phyloP scores from a whole-genome alignment of 2,888 invertebrate genomes.

The Drosophila demipolita region DNA sequence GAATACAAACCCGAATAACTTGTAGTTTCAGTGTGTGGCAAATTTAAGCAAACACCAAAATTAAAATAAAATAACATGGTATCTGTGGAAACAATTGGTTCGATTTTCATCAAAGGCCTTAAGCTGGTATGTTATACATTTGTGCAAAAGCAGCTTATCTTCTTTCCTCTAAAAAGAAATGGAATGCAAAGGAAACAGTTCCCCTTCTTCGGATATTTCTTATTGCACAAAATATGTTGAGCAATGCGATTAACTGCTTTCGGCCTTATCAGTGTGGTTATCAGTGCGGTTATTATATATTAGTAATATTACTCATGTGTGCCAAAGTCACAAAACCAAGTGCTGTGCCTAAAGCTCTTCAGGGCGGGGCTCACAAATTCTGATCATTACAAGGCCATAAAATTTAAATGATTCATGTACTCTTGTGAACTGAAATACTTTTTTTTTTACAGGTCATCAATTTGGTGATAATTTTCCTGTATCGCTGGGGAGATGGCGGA shows the following conservation, averaged over 20 bases:
- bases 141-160: neutral
- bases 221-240: slow-evolving; percentile 36
- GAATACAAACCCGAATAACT: slow-evolving; percentile 28
- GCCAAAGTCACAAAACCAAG: slow-evolving; percentile 18
- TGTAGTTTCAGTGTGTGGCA: slow-evolving; percentile 9
- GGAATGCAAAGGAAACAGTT: neutral
- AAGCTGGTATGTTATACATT: slow-evolving; percentile 88
- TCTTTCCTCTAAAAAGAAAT: neutral
- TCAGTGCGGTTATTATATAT: slow-evolving; percentile 38
- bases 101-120: slow-evolving; percentile 91
- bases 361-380: slow-evolving; percentile 40
- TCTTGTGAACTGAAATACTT: neutral
- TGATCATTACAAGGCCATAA: slow-evolving; percentile 18
- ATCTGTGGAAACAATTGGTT: slow-evolving; percentile 92
- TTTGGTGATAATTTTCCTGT: slow-evolving; percentile 91
- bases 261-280: slow-evolving; percentile 35
- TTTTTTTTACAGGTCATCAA: slow-evolving; percentile 89
- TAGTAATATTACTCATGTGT: slow-evolving; percentile 68
- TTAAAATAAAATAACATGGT: slow-evolving; percentile 87
- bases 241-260: slow-evolving; percentile 36
- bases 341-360: slow-evolving; percentile 24
- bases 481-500: slow-evolving; percentile 93
- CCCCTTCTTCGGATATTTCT: neutral
- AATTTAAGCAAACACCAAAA: slow-evolving; percentile 1
- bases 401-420: slow-evolving; percentile 28